These are phyloP conservation scores for Hydractinia symbiolongicarpus DNA, from an alignment of 30 jellyfish, hydroid and myxozoan genomes.

Conservation along the genomic window DNA sequence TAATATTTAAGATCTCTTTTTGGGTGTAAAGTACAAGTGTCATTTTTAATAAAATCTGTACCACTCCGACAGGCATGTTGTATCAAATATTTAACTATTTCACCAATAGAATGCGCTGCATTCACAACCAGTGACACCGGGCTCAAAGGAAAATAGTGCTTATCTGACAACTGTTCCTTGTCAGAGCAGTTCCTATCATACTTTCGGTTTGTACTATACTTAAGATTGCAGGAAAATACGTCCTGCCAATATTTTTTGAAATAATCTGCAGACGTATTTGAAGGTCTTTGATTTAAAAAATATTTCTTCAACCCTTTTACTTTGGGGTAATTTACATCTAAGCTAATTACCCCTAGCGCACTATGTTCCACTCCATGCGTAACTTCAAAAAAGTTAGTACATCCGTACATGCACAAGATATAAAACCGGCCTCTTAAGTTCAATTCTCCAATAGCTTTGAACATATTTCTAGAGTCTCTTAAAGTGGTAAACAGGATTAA, in stretches of 20 bases:
- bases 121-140: conserved; percentile 63
- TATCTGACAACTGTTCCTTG: conserved; percentile 19
- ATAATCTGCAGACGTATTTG: not conserved
- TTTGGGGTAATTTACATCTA: conserved; percentile 34
- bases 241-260: conserved; percentile 71
- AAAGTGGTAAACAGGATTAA: conserved; percentile 47
- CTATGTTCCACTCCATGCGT: conserved; percentile 46
- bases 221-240: conserved; percentile 46
- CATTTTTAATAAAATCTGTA: not conserved
- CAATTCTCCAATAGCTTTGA: conserved; percentile 30
- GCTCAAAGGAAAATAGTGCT: conserved; percentile 62
- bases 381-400: conserved; percentile 45
- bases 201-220: not conserved
- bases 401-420: conserved; percentile 63
- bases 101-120: conserved; percentile 36
- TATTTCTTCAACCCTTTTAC: conserved; percentile 45
- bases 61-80: conserved; percentile 23
- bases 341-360: conserved; percentile 57
- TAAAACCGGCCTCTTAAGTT: conserved; percentile 39
- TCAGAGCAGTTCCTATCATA: conserved; percentile 3
- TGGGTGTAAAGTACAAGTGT: not conserved
- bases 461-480: conserved; percentile 41
- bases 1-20: conserved; percentile 8
- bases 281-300: conserved; percentile 39
- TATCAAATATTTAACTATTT: not conserved